Conservation (phyloP, 2,888 invertebrate genomes). For the Apomyelois bistriatella region DNA sequence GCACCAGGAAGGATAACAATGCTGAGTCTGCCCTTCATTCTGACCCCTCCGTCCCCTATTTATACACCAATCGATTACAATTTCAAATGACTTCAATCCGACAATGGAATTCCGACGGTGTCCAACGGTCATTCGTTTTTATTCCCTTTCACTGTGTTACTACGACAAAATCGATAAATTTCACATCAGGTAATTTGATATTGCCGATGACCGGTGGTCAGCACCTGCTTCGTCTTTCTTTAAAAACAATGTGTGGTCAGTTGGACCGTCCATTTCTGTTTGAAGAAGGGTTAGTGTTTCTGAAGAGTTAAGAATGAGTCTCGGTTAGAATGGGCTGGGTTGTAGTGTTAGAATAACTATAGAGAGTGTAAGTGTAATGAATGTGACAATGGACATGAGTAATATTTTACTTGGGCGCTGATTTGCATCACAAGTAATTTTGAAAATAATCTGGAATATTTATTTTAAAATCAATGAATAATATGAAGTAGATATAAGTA, state of each 20-base stretch:
- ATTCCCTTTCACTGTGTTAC: conserved; percentile 54
- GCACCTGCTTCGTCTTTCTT: conserved; percentile 49
- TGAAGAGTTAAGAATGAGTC: conserved; percentile 33
- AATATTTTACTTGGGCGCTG: too few species aligned
- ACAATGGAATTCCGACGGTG: not conserved
- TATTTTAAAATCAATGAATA: too few species aligned
- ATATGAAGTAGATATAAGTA: too few species aligned
- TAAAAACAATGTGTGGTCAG: conserved; percentile 29
- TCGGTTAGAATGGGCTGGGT: conserved; percentile 27
- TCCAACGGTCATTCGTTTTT: conserved; percentile 12
- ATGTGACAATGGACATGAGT: too few species aligned
- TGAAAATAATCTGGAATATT: too few species aligned
- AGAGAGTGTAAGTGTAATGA: too few species aligned
- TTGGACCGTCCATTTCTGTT: conserved; percentile 29
- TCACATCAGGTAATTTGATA: conserved; percentile 68
- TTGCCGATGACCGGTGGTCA: conserved; percentile 69
- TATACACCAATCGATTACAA: conserved; percentile 58
- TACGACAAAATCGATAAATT: conserved; percentile 59
- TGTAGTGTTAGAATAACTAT: not conserved
- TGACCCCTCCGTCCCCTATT: conserved; percentile 46
- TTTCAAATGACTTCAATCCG: conserved; percentile 55
- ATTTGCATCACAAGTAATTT: too few species aligned
- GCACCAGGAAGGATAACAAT: not conserved
- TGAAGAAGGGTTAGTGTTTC: conserved; percentile 13
- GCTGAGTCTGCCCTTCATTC: conserved; percentile 41